These are phyloP conservation scores for Microchirus variegatus DNA, from an alignment of 2,797 vertebrate species.

Conservation along the genomic window DNA sequence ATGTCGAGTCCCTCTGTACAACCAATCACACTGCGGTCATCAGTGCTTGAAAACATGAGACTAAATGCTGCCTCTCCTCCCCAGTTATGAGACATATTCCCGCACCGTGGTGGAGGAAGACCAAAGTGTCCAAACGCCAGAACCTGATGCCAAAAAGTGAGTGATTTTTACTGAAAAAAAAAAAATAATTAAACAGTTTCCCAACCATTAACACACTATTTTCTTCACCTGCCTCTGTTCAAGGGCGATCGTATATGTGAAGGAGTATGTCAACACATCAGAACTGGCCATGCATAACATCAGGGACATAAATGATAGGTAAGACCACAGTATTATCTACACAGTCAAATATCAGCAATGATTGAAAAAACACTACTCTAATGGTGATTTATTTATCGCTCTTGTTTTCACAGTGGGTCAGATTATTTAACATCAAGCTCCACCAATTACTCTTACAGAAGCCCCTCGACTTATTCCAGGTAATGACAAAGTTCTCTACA, in stretches of 20 bases:
- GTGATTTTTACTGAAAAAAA: slow-evolving; percentile 31
- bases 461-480: slow-evolving; percentile 70
- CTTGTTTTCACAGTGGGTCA: slow-evolving; percentile 36
- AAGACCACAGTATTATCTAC: slow-evolving; percentile 18
- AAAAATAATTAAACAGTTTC: too few relatives aligned
- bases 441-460: slow-evolving; percentile 72
- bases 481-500: slow-evolving; percentile 46
- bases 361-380: background rate
- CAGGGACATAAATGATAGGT: slow-evolving; percentile 45
- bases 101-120: slow-evolving; percentile 41
- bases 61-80: slow-evolving; percentile 44
- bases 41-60: slow-evolving; percentile 45
- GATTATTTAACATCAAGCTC: slow-evolving; percentile 70
- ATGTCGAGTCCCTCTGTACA: slow-evolving; percentile 43
- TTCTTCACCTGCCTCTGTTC: slow-evolving; percentile 10
- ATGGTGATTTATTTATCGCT: background rate
- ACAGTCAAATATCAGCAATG: background rate
- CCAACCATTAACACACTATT: background rate
- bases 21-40: slow-evolving; percentile 33
- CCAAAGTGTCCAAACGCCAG: slow-evolving; percentile 48
- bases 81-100: slow-evolving; percentile 46
- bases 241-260: slow-evolving; percentile 84
- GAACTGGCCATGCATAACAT: slow-evolving; percentile 65
- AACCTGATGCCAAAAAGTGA: slow-evolving; percentile 78
- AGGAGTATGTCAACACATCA: slow-evolving; percentile 85